Evolutionary conservation across 92 coral and sea anemone genomes (phyloP).

Genomic region (Galaxea fascicularis): DNA sequence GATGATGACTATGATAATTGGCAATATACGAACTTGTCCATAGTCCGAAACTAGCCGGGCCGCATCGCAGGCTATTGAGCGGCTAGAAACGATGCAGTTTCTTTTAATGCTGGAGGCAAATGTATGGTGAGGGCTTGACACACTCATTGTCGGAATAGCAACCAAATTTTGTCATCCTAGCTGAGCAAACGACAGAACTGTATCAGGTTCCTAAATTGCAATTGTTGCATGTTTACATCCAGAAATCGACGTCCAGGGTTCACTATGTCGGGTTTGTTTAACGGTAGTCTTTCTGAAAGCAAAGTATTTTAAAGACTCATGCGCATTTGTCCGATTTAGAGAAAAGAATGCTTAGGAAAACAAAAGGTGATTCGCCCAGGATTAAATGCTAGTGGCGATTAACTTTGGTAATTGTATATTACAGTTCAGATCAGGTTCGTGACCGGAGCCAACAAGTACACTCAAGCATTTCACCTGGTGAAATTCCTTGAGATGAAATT

Average conservation of each 20-base stretch:
- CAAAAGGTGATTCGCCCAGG: background rate
- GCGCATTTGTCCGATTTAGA: conserved; percentile 16
- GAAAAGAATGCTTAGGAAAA: background rate
- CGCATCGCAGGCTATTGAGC: no score
- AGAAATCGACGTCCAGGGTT: no score
- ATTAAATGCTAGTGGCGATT: conserved; percentile 25
- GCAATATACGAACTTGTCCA: no score
- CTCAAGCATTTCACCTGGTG: background rate
- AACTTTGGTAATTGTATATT: conserved; percentile 10
- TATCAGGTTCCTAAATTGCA: background rate
- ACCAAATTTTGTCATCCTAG: background rate
- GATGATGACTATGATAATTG: no score
- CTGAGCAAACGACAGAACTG: background rate
- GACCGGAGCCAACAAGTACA: background rate
- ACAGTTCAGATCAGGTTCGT: background rate
- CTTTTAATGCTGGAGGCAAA: no score
- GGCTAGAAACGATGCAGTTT: no score
- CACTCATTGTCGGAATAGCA: background rate
- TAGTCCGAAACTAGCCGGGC: no score
- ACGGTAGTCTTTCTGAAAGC: background rate
- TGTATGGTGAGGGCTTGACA: no score
- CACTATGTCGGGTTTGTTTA: background rate
- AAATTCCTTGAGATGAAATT: conserved; percentile 21
- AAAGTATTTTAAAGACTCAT: conserved; percentile 16
- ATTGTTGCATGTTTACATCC: conserved; percentile 1